Conservation (phyloP, 1,140 invertebrate species). For the Nasonia longicornis region DNA sequence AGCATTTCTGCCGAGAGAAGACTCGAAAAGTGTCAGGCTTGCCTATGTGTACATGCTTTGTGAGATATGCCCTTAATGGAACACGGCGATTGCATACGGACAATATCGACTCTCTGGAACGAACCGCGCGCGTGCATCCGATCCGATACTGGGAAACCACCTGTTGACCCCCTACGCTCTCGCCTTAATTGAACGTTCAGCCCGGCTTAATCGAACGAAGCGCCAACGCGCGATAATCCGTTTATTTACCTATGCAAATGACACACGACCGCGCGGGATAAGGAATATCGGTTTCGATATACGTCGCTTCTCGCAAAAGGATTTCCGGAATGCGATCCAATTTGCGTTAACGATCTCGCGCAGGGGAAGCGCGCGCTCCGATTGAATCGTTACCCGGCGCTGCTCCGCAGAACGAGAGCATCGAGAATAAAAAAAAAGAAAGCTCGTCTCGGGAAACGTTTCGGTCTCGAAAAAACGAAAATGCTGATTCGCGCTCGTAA, state of each 20-base stretch:
- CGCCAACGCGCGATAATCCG: background rate
- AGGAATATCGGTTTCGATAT: too few species aligned
- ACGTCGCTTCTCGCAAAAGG: background rate
- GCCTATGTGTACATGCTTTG: background rate
- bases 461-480: background rate
- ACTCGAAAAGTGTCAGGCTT: background rate
- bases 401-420: background rate
- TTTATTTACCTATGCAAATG: constrained; percentile 32
- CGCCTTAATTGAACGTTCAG: too few species aligned
- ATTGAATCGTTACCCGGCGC: constrained; percentile 37
- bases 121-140: background rate
- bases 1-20: background rate
- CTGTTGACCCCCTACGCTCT: background rate
- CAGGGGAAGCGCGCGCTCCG: background rate
- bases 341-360: constrained; percentile 55
- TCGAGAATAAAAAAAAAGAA: too few species aligned
- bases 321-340: constrained; percentile 57
- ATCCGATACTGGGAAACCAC: background rate
- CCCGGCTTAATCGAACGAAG: too few species aligned
- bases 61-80: too few species aligned
- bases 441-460: background rate
- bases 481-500: constrained; percentile 22
- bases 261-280: too few species aligned
- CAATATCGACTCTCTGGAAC: background rate
- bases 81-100: background rate